These are phyloP conservation scores for Tineola bisselliella DNA, from an alignment of 2,888 invertebrate genomes.

Conservation along the genomic window DNA sequence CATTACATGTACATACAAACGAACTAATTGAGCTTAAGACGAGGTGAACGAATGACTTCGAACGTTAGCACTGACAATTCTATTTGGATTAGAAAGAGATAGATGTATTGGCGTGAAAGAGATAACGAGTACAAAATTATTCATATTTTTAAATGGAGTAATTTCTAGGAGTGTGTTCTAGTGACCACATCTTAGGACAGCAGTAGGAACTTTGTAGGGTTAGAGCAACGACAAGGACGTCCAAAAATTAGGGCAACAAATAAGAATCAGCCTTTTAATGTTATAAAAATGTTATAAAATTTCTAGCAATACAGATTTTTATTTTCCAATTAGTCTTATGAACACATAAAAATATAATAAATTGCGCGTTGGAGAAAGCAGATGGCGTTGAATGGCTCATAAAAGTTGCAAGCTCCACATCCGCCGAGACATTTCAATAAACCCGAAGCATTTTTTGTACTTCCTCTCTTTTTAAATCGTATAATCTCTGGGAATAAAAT, in stretches of 20 bases:
- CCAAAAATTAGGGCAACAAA: no score
- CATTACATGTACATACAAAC: background rate
- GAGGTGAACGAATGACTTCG: background rate
- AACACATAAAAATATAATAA: background rate
- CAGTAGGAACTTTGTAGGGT: no score
- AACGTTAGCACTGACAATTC: background rate
- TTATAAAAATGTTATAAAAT: no score
- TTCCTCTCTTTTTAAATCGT: conserved; percentile 11
- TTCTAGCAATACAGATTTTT: background rate
- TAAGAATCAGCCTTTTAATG: no score
- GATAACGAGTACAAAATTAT: no score
- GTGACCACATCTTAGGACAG: no score
- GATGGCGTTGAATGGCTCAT: conserved; percentile 6
- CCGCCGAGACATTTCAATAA: conserved; percentile 8
- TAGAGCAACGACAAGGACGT: no score
- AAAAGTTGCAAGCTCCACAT: conserved; percentile 8
- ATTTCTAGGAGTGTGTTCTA: no score
- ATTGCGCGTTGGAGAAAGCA: background rate
- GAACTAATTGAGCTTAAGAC: background rate
- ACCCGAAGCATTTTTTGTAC: conserved; percentile 3
- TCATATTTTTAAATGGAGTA: no score
- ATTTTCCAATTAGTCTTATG: background rate
- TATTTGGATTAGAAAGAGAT: no score
- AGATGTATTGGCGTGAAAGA: no score
- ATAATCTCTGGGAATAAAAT: conserved; percentile 12